phyloP scores from a whole-genome alignment of 2,113 vertebrate genomes.

The Taurulus bubalis region DNA sequence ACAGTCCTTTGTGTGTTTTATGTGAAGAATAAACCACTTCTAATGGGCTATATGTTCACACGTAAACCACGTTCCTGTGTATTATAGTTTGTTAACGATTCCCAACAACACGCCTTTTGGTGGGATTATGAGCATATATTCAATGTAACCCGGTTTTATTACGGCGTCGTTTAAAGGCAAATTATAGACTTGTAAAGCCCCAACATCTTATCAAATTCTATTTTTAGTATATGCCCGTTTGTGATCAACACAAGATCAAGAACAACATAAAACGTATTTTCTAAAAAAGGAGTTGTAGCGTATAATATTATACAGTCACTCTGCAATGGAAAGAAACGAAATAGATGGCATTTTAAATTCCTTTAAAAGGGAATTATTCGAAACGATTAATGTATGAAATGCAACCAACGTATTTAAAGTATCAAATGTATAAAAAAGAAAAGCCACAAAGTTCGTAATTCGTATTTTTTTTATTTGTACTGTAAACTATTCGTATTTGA shows the following conservation, averaged over 20 bases:
- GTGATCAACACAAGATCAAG: background rate
- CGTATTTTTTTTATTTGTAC: background rate
- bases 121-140: background rate
- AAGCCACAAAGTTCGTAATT: background rate
- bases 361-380: background rate
- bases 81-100: slow-evolving; percentile 11
- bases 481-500: background rate
- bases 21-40: slow-evolving; percentile 38
- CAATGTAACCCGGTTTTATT: slow-evolving; percentile 13
- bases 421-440: background rate
- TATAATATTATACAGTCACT: background rate
- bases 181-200: slow-evolving; percentile 26
- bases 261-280: background rate
- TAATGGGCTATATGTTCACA: slow-evolving; percentile 30
- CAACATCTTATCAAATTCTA: background rate
- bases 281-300: background rate
- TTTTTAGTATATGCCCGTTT: slow-evolving; percentile 1
- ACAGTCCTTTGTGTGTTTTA: slow-evolving; percentile 6
- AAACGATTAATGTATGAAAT: slow-evolving; percentile 3
- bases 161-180: slow-evolving; percentile 12
- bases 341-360: background rate
- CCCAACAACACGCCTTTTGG: background rate
- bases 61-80: background rate
- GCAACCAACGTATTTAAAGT: background rate
- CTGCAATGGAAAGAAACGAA: slow-evolving; percentile 4